phyloP scores from a whole-genome alignment of 2,797 vertebrate species.

The Eulemur albifrons region DNA sequence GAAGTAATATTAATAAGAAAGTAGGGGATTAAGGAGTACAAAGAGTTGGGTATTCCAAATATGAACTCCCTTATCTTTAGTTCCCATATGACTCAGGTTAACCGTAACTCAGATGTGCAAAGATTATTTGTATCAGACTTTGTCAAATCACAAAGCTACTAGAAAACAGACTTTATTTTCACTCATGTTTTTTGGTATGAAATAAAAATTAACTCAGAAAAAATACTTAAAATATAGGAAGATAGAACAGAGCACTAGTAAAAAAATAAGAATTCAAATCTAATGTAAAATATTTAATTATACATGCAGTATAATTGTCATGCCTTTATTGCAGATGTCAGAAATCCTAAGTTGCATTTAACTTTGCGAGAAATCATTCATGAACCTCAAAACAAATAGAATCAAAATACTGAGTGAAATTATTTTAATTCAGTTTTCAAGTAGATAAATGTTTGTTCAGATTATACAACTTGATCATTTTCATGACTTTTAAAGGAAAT shows the following conservation, averaged over 20 bases:
- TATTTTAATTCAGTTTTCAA: not conserved
- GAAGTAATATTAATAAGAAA: not conserved
- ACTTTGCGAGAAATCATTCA: not conserved
- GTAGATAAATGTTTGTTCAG: not conserved
- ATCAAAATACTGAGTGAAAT: not conserved
- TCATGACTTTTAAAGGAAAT: conserved; percentile 85
- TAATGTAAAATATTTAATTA: not conserved
- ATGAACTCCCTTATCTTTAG: not conserved
- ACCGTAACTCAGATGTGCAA: not conserved
- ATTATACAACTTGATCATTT: not conserved
- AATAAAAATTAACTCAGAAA: conserved; percentile 37
- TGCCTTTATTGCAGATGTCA: not conserved
- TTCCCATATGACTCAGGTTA: not conserved
- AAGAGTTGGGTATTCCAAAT: not conserved
- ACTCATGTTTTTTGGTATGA: conserved; percentile 1
- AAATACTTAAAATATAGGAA: not conserved
- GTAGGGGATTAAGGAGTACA: not conserved
- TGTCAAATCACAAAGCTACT: conserved; percentile 13
- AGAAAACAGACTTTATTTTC: conserved; percentile 13
- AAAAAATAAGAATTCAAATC: not conserved
- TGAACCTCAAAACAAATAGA: not conserved
- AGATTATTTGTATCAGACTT: conserved; percentile 6
- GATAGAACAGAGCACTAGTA: not conserved
- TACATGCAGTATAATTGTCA: not conserved
- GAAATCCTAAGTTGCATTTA: not conserved